Evolutionary conservation across 2,888 invertebrate genomes (phyloP).

Genomic region (Drepana falcataria): DNA sequence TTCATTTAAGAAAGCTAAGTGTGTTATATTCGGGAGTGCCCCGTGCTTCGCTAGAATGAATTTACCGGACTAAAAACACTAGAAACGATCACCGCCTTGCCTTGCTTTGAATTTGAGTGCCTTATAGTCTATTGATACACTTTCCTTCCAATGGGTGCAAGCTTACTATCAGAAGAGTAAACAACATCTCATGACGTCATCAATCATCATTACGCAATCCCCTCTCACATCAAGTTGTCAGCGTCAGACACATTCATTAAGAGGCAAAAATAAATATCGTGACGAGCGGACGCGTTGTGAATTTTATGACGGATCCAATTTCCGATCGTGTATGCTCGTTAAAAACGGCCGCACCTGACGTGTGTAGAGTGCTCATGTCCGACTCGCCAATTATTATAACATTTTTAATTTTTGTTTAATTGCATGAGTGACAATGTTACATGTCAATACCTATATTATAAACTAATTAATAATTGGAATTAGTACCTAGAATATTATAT

Average conservation of each 20-base stretch:
- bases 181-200: background rate
- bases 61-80: no score
- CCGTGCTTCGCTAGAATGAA: no score
- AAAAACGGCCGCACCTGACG: constrained; percentile 32
- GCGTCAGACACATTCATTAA: constrained; percentile 9
- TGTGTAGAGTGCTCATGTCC: constrained; percentile 26
- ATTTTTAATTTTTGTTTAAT: constrained; percentile 19
- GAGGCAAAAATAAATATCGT: constrained; percentile 13
- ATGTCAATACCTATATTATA: no score
- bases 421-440: background rate
- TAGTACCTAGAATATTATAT: no score
- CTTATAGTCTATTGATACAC: no score
- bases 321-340: constrained; percentile 31
- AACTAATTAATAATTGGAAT: constrained; percentile 5
- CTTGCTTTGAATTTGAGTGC: no score
- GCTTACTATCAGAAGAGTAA: no score
- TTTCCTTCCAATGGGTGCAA: no score
- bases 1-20: no score
- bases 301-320: constrained; percentile 32
- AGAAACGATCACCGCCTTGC: no score
- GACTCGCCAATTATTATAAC: constrained; percentile 46
- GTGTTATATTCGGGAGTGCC: no score
- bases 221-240: background rate
- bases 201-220: background rate
- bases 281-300: constrained; percentile 8